Percentiles rank a stretch among this genome's conserved stretches.
Conservation (phyloP, 1,140 invertebrate species). For the Belonocnema kinseyi region DNA sequence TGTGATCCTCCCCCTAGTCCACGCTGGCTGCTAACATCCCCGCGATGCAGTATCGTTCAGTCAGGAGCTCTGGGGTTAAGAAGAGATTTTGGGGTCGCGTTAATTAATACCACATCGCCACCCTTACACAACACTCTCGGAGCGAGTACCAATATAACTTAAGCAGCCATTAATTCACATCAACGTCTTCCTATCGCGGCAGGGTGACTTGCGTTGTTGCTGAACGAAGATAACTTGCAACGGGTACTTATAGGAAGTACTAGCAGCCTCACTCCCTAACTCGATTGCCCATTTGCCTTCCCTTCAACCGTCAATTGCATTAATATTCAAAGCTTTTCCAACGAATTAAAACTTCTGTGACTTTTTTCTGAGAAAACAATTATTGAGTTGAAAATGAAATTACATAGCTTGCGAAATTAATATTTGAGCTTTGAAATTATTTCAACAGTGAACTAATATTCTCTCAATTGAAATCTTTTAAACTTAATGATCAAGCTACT, state of each 20-base stretch:
- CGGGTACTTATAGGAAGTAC: slow-evolving; percentile 5
- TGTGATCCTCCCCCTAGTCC: slow-evolving; percentile 33
- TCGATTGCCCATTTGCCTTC: slow-evolving; percentile 6
- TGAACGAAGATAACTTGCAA: slow-evolving; percentile 63
- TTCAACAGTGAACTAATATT: no score
- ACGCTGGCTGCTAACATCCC: slow-evolving; percentile 5
- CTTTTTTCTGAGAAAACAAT: no score
- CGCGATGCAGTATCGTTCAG: slow-evolving; percentile 40
- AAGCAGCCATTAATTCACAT: slow-evolving; percentile 76
- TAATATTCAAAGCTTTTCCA: background rate
- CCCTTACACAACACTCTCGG: slow-evolving; percentile 42
- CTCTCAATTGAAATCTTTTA: no score
- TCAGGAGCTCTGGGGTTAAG: slow-evolving; percentile 63
- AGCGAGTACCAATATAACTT: slow-evolving; percentile 51
- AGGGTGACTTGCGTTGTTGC: slow-evolving; percentile 72
- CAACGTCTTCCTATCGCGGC: slow-evolving; percentile 71
- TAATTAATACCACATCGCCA: slow-evolving; percentile 62
- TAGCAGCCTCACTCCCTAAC: background rate
- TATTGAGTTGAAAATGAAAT: no score
- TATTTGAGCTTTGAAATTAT: no score
- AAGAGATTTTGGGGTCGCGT: slow-evolving; percentile 69
- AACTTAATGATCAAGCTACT: no score
- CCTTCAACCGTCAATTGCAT: background rate
- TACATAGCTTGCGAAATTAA: no score
- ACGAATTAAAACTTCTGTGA: background rate